Base-by-base conservation (phyloP, 2,113 vertebrate species). In the Cromileptes altivelis region DNA sequence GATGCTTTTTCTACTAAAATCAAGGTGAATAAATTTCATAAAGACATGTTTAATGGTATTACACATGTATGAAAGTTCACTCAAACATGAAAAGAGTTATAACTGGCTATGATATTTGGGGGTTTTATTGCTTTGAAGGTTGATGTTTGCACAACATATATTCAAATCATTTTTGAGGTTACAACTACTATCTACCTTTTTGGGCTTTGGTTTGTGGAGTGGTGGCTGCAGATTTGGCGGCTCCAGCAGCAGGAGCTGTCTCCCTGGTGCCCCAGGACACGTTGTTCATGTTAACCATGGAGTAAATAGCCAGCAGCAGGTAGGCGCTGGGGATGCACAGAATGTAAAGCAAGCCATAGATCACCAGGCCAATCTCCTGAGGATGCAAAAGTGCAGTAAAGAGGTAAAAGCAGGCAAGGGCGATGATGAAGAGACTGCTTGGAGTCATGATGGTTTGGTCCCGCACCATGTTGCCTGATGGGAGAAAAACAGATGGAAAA, bases 211-310 rank as follows among this genome's bases (percentile, higher is more conserved):
- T 45, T 58, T 78, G 69, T 3, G 47, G 68, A 2, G 21, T 0
- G 0, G 37, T 0, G 0, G 37, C 42, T 30, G 12, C 45, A 30
- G 23, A 23, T 6, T 5, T 13, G 6, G 15, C 13, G 2, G 64
- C 45, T 4, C 64, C 57, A 6, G 67, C 14, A 10, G 37, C 23
- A 3, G 79, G 17, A 10, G 40, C 2, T 1, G 77, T 64, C 84
- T 95, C 94, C 7, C 94, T 82, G 11, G 94, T 95, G n/a, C 94
- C 94, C 94, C 94, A 95, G 12, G 94, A 94, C 45, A 95, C 91
- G 6, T 94, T 94, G 89, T 95, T 92, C 93, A 95, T 91, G 84
- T 95, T 95, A 58, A 93, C 90, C 83, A 94, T 90, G 53, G 93
- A 91, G 78, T 94, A 95, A 61, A 95, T 95, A 11, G 80, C 10